Base-by-base conservation (phyloP, 2,797 vertebrate species). In the Monodelphis domestica region DNA sequence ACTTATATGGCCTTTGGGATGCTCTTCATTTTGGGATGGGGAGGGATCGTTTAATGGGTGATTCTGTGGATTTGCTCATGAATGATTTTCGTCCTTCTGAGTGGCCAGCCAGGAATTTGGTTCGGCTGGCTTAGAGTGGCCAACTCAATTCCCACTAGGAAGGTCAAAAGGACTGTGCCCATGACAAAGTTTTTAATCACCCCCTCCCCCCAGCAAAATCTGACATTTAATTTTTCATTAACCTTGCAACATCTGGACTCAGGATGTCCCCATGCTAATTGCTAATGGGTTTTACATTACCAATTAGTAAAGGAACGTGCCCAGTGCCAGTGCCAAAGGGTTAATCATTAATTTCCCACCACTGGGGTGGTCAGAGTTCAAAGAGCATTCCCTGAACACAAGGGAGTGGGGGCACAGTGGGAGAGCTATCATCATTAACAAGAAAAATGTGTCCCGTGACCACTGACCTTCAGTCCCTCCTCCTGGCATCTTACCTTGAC, bases 161-260 rank as follows among this genome's bases (percentile, higher is more conserved):
- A 91, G 28, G 52, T 95, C 89, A 95, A 98, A 98, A 95, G 95
- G 90, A 96, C 89, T 87, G 50, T 91, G 89, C 63, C 93, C 53
- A 70, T 88, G 94, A 63, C 70, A 96, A 97, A 97, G 95, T 89
- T 95, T 96, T 96, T 95, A 97, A 97, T 95, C 93, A 95, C 59
- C 24, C 89, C 53, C 17, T 54, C 1, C 12, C 53, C 91, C 93
- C 89, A 95, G 95, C 89, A 98, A 98, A 97, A 97, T 92, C 95
- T 95, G 96, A 95, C 95, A 96, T 96, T 98, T 97, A 97, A 96
- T 98, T 98, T 98, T 98, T 98, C 97, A 97, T 98, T 98, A 98
- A 98, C 97, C 95, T 98, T 97, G 97, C 97, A 98, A 97, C 97
- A 98, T 97, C 91, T 96, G 95, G 95, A 97, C 94, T 94, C 91